Conservation (phyloP, 2,888 invertebrate genomes). For the Silvanus unidentatus region DNA sequence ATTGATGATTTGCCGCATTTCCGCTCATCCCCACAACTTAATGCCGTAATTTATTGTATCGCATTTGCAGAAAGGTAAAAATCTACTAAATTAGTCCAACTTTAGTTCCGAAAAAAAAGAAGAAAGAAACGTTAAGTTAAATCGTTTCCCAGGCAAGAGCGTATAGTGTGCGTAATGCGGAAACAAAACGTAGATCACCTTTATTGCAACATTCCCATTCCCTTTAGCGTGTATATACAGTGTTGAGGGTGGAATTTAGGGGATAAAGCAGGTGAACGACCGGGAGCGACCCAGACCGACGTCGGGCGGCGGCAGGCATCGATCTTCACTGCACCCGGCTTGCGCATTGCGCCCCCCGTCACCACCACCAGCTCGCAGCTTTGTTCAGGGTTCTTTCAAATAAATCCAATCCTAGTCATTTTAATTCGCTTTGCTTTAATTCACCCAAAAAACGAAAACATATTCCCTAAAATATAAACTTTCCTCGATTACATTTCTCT, state of each 20-base stretch:
- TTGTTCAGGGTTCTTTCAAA: slow-evolving; percentile 18
- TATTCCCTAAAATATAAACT: neutral
- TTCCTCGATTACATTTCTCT: no score
- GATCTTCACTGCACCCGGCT: slow-evolving; percentile 42
- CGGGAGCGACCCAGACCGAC: slow-evolving; percentile 44
- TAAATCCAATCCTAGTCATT: slow-evolving; percentile 18
- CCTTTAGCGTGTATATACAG: slow-evolving; percentile 22
- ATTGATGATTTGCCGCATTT: no score
- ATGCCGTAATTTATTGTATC: no score
- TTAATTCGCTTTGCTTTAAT: slow-evolving; percentile 22
- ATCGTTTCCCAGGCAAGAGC: no score
- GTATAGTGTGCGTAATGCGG: slow-evolving; percentile 10
- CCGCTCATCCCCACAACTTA: no score
- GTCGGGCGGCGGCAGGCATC: slow-evolving; percentile 40
- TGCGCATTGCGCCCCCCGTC: slow-evolving; percentile 32
- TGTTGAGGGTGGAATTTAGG: slow-evolving; percentile 25
- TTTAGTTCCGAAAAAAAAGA: no score
- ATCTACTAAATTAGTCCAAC: no score
- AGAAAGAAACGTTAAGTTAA: no score
- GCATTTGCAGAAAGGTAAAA: no score
- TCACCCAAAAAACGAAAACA: slow-evolving; percentile 15
- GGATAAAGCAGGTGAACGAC: slow-evolving; percentile 43
- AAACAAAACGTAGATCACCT: slow-evolving; percentile 16
- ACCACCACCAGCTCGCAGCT: slow-evolving; percentile 9
- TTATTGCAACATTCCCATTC: slow-evolving; percentile 15